Evolutionary conservation across 2,113 vertebrate species (phyloP).

Genomic region (Pygoscelis antarcticus): DNA sequence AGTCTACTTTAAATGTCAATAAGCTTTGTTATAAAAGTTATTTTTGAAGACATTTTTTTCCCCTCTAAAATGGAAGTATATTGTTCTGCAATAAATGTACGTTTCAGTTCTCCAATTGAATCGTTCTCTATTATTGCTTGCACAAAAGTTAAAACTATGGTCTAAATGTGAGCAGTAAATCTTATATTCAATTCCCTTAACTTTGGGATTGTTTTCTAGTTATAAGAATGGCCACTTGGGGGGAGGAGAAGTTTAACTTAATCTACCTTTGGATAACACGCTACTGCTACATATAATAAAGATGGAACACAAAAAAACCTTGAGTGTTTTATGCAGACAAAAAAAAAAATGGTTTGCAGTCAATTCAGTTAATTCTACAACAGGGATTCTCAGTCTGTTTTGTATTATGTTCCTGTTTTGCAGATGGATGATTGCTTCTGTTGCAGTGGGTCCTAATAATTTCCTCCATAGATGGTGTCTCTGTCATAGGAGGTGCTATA

Average conservation of each 20-base stretch:
- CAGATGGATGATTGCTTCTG: background rate
- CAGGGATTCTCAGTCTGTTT: background rate
- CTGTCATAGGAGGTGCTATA: background rate
- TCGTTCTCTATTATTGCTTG: background rate
- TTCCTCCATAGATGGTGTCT: background rate
- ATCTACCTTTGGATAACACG: background rate
- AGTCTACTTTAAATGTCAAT: background rate
- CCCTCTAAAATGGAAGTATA: background rate
- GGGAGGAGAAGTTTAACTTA: conserved; percentile 1
- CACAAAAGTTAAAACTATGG: background rate
- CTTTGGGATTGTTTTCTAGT: background rate
- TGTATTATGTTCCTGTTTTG: background rate
- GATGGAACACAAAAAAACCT: background rate
- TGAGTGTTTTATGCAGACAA: background rate
- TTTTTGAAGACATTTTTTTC: background rate
- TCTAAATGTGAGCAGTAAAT: conserved; percentile 3
- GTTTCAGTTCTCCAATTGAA: background rate
- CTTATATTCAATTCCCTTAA: conserved; percentile 6
- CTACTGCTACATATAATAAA: background rate
- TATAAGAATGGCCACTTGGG: background rate
- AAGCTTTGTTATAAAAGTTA: background rate
- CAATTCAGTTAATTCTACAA: background rate
- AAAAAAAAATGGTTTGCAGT: background rate
- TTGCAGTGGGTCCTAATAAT: background rate
- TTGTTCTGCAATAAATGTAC: background rate